Percentiles rank a stretch among this genome's conserved stretches.
These are phyloP conservation scores for Dryobotodes eremita DNA, from an alignment of 2,888 invertebrate genomes.

Conservation along the genomic window DNA sequence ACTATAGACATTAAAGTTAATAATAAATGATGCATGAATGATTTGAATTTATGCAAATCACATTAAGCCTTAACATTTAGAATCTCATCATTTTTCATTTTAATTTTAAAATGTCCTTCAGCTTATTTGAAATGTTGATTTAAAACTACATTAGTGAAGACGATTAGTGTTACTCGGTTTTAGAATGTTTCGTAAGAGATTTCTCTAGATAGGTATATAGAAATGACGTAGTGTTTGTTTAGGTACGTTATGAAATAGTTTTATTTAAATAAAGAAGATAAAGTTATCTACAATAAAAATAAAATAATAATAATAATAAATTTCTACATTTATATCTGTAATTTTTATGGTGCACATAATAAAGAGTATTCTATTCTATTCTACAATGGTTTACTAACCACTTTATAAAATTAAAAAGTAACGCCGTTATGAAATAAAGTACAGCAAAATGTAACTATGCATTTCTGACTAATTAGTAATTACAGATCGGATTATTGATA, in stretches of 20 bases:
- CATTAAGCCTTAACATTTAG: conserved; percentile 60
- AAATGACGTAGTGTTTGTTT: background rate
- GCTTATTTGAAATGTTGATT: conserved; percentile 25
- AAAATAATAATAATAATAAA: too few relatives aligned
- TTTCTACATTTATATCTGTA: too few relatives aligned
- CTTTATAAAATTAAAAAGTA: background rate
- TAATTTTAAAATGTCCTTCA: conserved; percentile 50
- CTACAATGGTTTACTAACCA: too few relatives aligned
- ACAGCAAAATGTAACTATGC: background rate
- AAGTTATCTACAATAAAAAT: background rate
- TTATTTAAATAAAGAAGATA: background rate
- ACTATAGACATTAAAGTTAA: background rate
- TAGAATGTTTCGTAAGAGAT: background rate
- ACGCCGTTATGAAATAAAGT: background rate
- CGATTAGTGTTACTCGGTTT: background rate
- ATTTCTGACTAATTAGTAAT: background rate
- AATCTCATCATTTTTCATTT: conserved; percentile 51
- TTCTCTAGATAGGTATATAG: background rate
- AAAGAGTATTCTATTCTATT: too few relatives aligned
- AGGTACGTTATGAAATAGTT: too few relatives aligned
- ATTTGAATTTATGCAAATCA: conserved; percentile 60
- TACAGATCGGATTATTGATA: background rate
- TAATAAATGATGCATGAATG: too few relatives aligned
- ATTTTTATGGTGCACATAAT: too few relatives aligned
- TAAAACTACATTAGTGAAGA: conserved; percentile 1